Percentiles rank a stretch among this genome's conserved stretches.
These are phyloP conservation scores for Miniopterus natalensis DNA, from an alignment of 2,113 vertebrate species.

Conservation along the genomic window DNA sequence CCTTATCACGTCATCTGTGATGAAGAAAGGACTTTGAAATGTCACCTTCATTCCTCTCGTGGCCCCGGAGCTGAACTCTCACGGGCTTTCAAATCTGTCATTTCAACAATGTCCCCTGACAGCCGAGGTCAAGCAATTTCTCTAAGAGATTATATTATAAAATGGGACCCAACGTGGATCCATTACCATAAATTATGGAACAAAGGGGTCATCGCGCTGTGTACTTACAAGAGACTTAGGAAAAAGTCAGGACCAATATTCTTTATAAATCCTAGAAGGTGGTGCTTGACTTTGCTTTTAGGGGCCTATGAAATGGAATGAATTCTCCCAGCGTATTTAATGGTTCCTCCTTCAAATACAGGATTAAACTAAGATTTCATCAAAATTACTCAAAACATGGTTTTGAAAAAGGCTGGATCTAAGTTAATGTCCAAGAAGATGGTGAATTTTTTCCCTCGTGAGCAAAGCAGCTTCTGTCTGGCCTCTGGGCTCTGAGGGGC, in stretches of 20 bases:
- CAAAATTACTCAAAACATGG: not conserved
- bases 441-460: not conserved
- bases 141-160: constrained; percentile 11
- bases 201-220: not conserved
- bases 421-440: not conserved
- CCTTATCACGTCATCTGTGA: constrained; percentile 70
- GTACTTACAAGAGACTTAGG: not conserved
- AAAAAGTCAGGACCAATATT: not conserved
- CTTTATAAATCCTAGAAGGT: constrained; percentile 3
- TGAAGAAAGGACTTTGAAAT: constrained; percentile 60
- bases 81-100: not conserved
- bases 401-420: constrained; percentile 18
- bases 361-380: not conserved
- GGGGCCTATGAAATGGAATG: not conserved
- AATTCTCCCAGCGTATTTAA: not conserved
- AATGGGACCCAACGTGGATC: constrained; percentile 30
- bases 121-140: constrained; percentile 26
- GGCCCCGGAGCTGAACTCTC: not conserved
- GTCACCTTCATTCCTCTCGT: not conserved
- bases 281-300: not conserved
- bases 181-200: constrained; percentile 42
- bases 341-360: not conserved
- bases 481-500: not conserved
- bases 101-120: constrained; percentile 34
- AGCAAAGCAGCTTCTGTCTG: not conserved